phyloP scores from a whole-genome alignment of 1,140 invertebrate species.

The Meteorus sp. region DNA sequence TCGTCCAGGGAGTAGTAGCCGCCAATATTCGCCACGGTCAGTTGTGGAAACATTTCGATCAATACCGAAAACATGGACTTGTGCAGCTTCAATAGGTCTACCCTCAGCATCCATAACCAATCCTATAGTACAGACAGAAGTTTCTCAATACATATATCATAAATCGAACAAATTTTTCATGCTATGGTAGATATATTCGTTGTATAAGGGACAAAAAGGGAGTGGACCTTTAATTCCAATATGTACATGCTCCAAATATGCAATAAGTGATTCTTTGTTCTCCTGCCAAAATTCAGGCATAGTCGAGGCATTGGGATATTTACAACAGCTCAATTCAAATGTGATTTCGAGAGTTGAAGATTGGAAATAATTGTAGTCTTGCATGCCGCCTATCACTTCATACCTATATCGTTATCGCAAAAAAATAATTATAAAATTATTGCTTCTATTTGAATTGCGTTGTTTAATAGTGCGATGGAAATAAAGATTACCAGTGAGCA shows the following conservation, averaged over 20 bases:
- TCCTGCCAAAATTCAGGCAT: constrained; percentile 81
- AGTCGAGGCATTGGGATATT: constrained; percentile 76
- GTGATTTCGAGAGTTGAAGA: constrained; percentile 97
- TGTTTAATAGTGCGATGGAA: too few species aligned
- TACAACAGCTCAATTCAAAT: constrained; percentile 94
- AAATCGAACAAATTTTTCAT: not conserved
- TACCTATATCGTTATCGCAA: too few species aligned
- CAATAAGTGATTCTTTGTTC: constrained; percentile 85
- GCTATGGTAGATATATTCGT: too few species aligned
- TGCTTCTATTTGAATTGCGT: too few species aligned
- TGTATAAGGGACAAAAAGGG: too few species aligned
- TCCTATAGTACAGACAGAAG: constrained; percentile 54
- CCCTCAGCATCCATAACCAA: constrained; percentile 61
- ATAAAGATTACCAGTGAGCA: constrained; percentile 74
- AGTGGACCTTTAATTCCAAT: constrained; percentile 84
- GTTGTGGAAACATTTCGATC: constrained; percentile 76
- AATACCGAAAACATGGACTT: constrained; percentile 70
- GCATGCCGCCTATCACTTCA: constrained; percentile 82
- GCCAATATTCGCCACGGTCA: constrained; percentile 83
- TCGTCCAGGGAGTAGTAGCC: constrained; percentile 78
- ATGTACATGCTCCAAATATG: constrained; percentile 84
- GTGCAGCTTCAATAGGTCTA: constrained; percentile 67
- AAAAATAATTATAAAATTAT: constrained; percentile 14
- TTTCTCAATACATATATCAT: constrained; percentile 1
- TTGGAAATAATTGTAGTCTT: constrained; percentile 96